Base-by-base conservation (phyloP, 2,888 invertebrate species). In the Caenorhabditis sp. region DNA sequence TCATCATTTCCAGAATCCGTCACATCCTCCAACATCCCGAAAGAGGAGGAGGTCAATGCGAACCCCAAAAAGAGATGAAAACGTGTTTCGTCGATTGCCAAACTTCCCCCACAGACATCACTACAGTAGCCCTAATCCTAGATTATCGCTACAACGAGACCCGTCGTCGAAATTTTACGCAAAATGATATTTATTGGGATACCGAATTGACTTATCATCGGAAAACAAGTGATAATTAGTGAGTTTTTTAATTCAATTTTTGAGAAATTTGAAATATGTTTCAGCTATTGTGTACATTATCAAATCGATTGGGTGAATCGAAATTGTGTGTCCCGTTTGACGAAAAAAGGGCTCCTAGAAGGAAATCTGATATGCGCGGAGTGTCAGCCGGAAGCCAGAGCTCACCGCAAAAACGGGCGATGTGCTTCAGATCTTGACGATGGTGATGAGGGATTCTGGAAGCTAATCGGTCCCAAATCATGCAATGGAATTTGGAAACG, bases 401-500 rank as follows among this genome's bases (percentile, higher is more conserved):
- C 81, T 14, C 86, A 86, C 59, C 67, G 86, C 25, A 79, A 81
- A 21, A 74, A 68, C 12, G 68, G 66, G 27, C 56, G 69, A 36
- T 85, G 85, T 62, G 82, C 85, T 7, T 83, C 83, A 12, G 86
- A 86, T 67, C 67, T 86, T 14, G 81, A 85, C 10, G 85, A 86
- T 62, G 85, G 83, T 27, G 83, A 86, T 56, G 76, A 79, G 49
- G 86, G 86, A 53, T 85, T 85, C 67, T 86, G 85, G 85, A 86
- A 86, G 70, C 63, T 86, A 57, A 83, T 86, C 56, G 85, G 85
- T 1, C 85, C 86, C 14, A 71, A 78, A 56, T 81, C 80, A 14
- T 86, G 85, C 60, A 85, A 83, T 62, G 85, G 85, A 2, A 83
- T 85, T n/a, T 85, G 85, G 85, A 77, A 73, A 0, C 67, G 84